A percentile compares a stretch with the other conserved stretches of the same genome.
Evolutionary conservation across 2,797 vertebrate species (phyloP).

Genomic region (Nyctibius grandis): DNA sequence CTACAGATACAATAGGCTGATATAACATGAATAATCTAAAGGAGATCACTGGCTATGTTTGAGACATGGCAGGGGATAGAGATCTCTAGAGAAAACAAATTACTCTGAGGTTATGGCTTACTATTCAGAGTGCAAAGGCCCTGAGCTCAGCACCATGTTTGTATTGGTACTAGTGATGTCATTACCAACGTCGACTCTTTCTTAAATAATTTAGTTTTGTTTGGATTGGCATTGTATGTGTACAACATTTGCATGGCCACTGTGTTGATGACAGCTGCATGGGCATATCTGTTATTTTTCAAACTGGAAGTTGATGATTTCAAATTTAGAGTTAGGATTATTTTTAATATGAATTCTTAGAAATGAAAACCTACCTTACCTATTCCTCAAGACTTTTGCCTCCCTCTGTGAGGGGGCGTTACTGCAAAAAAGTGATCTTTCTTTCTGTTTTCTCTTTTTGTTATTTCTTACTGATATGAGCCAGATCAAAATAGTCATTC

Average conservation of each 20-base stretch:
- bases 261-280: slow-evolving; percentile 53
- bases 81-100: slow-evolving; percentile 38
- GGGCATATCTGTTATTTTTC: slow-evolving; percentile 47
- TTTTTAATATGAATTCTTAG: slow-evolving; percentile 67
- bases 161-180: slow-evolving; percentile 64
- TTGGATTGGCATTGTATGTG: slow-evolving; percentile 39
- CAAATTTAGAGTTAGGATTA: slow-evolving; percentile 67
- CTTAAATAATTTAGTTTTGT: slow-evolving; percentile 50
- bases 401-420: slow-evolving; percentile 75
- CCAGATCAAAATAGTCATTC: slow-evolving; percentile 63
- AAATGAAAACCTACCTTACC: slow-evolving; percentile 62
- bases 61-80: slow-evolving; percentile 73
- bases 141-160: slow-evolving; percentile 56
- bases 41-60: slow-evolving; percentile 80
- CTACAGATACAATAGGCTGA: slow-evolving; percentile 61
- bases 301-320: slow-evolving; percentile 44
- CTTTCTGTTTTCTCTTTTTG: slow-evolving; percentile 46
- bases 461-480: slow-evolving; percentile 65
- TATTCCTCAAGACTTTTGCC: slow-evolving; percentile 69
- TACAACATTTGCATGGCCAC: slow-evolving; percentile 55
- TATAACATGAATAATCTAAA: slow-evolving; percentile 58
- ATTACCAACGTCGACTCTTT: slow-evolving; percentile 39
- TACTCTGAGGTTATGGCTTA: slow-evolving; percentile 49
- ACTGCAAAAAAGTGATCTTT: slow-evolving; percentile 63
- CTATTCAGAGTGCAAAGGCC: slow-evolving; percentile 49